A percentile compares a stretch with the other conserved stretches of the same genome.
These are phyloP conservation scores for Lithophane leautieri DNA, from an alignment of 2,888 invertebrate species.

Conservation along the genomic window DNA sequence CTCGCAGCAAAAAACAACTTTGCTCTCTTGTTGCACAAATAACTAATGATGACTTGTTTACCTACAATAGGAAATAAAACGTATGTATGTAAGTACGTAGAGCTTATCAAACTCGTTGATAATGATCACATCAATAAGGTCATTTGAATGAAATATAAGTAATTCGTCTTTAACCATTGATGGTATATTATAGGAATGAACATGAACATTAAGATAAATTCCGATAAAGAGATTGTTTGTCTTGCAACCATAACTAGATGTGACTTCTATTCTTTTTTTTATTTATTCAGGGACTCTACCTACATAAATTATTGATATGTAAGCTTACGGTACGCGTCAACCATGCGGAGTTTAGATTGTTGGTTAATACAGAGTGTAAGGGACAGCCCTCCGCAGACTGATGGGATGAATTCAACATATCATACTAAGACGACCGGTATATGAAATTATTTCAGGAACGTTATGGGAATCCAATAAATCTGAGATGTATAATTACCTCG, in stretches of 20 bases:
- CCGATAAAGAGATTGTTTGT: background rate
- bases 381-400: no score
- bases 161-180: constrained; percentile 5
- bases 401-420: no score
- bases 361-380: no score
- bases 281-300: background rate
- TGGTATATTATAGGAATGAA: constrained; percentile 5
- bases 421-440: no score
- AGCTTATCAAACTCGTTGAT: constrained; percentile 18
- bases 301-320: no score
- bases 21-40: no score
- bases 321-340: no score
- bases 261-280: background rate
- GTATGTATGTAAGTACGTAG: background rate
- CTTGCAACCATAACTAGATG: background rate
- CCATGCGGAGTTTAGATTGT: no score
- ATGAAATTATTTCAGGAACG: no score
- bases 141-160: constrained; percentile 15
- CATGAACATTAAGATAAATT: constrained; percentile 1
- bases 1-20: no score
- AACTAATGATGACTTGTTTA: constrained; percentile 8
- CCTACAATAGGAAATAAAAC: constrained; percentile 5
- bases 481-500: no score
- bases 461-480: no score
- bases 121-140: constrained; percentile 14